These are phyloP conservation scores for Monodelphis domestica DNA, from an alignment of 2,797 vertebrate genomes.

Conservation along the genomic window DNA sequence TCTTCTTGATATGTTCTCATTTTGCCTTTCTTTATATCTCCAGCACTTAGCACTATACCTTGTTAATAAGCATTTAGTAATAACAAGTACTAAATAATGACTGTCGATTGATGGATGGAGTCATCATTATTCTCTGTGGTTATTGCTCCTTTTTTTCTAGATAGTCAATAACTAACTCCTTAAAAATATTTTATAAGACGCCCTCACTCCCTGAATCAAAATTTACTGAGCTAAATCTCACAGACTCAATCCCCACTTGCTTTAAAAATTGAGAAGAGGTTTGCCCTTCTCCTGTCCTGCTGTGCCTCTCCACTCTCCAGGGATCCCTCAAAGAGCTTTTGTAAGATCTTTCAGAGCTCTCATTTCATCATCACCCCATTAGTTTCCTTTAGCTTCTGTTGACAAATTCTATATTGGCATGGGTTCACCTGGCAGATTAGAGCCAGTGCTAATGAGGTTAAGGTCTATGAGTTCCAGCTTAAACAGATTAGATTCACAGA, in stretches of 20 bases:
- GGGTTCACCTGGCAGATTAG: rapidly evolving
- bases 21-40: neutral
- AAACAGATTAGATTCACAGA: neutral
- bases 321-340: neutral
- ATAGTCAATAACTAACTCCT: neutral
- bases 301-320: neutral
- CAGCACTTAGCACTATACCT: neutral
- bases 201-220: neutral
- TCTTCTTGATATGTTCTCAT: neutral
- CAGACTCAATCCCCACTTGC: neutral
- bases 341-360: neutral
- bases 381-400: neutral
- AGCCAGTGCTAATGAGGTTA: neutral
- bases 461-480: neutral
- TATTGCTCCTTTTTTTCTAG: neutral
- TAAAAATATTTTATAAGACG: neutral
- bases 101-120: neutral
- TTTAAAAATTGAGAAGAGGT: neutral
- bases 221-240: neutral
- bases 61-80: neutral
- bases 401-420: neutral
- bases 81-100: neutral
- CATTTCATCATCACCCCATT: neutral
- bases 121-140: neutral
- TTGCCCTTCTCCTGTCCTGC: neutral